Base-by-base conservation (phyloP, 2,113 vertebrate species). In the Calyptomena viridis region DNA sequence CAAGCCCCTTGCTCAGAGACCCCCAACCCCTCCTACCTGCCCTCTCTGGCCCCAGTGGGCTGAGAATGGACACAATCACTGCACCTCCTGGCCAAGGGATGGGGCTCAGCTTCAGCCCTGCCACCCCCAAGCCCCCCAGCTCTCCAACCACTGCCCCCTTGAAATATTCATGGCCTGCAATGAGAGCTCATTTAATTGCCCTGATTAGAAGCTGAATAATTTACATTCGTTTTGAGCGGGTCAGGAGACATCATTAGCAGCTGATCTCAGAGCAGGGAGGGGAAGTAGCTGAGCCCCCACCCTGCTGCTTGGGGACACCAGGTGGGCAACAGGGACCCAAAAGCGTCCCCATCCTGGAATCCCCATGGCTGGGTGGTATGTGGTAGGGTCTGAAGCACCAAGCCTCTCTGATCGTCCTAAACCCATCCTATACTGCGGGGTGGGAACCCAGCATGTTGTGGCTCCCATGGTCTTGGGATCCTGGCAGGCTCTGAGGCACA, bases 161-260 rank as follows among this genome's bases (percentile, higher is more conserved):
- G 88, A 96, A 96, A 97, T 97, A 97, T 97, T 96, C 59, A 95
- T 96, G 91, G 85, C 28, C 69, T 5, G 6, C 87, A 69, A 79
- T 90, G 93, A 95, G 25, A 96, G 90, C 93, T 97, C 94, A 96
- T 97, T 97, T 96, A 97, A 97, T 97, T 97, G 96, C 64, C 62
- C 68, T 94, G 94, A 97, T 94, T 95, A 95, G 91, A 64, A 91
- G 78, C 93, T 97, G 93, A 97, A 97, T 97, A 95, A 97, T 97
- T 97, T 87, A 97, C 5, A 0, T 44, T 72, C 84, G 76, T 94
- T 84, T 40, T 0, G 2, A 94, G 84, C 47, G 62, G 71, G 76
- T 92, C 40, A 23, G 73, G 59, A 93, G 94, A 85, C 94, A 79
- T 95, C 90, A 85, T 97, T 94, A 96, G 90, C 9, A 2, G 88